Conservation (phyloP, 2,888 invertebrate genomes). For the Ochropleura plecta region DNA sequence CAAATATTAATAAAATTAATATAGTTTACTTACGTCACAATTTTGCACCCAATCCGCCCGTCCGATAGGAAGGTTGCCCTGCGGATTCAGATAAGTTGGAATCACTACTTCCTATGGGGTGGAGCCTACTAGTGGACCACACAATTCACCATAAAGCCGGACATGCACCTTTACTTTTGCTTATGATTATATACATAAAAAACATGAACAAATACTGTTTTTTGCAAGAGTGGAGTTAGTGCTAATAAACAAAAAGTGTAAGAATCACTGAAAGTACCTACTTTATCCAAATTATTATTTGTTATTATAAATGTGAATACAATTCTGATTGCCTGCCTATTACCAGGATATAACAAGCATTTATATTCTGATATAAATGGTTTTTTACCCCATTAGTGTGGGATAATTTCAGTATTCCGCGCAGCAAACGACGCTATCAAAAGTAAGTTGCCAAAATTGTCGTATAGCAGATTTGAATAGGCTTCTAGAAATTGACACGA, state of each 20-base stretch:
- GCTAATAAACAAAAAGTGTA: too few relatives aligned
- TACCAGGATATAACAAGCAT: neutral
- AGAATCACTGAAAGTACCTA: too few relatives aligned
- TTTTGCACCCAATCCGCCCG: constrained; percentile 56
- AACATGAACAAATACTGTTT: too few relatives aligned
- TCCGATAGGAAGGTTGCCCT: constrained; percentile 61
- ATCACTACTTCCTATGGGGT: constrained; percentile 44
- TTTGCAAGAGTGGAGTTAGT: too few relatives aligned
- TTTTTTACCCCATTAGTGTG: too few relatives aligned
- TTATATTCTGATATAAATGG: too few relatives aligned
- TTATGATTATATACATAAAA: too few relatives aligned
- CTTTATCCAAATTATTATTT: too few relatives aligned
- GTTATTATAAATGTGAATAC: too few relatives aligned
- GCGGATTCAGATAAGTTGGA: constrained; percentile 54
- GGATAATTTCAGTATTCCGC: neutral
- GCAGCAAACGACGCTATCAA: neutral
- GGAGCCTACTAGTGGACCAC: constrained; percentile 15
- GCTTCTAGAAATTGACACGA: neutral
- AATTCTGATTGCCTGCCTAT: neutral
- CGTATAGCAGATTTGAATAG: neutral
- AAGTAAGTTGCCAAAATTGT: neutral
- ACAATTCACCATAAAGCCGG: neutral
- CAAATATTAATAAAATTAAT: constrained; percentile 29
- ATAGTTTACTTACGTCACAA: constrained; percentile 49
- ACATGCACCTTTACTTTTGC: neutral